Evolutionary conservation across 2,888 invertebrate genomes (phyloP), one percentile per base, ranked within the genome.

Genomic region (Diarsia rubi): DNA sequence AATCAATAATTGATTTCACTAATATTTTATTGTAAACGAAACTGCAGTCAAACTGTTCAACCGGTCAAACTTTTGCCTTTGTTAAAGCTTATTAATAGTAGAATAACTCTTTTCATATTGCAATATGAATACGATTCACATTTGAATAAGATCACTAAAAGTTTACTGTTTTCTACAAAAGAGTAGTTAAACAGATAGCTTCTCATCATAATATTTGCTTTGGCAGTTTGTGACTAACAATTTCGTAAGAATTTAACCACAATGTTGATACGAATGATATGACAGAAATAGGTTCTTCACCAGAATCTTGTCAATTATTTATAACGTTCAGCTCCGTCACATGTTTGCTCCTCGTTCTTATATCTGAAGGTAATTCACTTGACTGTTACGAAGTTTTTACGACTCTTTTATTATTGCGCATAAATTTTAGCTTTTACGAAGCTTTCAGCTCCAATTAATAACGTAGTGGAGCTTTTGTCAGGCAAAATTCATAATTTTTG

Each of bases 361-460:
- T 71, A 69, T 83, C 69, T 80, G 82, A 87, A 89, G 81, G 85
- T 75, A 85, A 86, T 86, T 79, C 62, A 82, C 74, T 85, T 77
- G 73, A 84, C 73, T 81, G 69, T 86, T 81, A 84, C 82, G 70
- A 85, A 87, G 83, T 81, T 87, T 88, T 88, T 88, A 87, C 69
- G 84, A 77, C 69, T 59, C 44, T 86, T 87, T 88, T 89, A 87
- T 82, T 85, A 75, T 81, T 70, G 80, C 76, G 76, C 86, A 88
- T 90, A 88, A 84, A 86, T 84, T 85, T 76, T 69, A 70, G 80
- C 65, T 86, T 88, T 88, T 85, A 86, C 82, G 78, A 77, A 82
- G 79, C 82, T 89, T 88, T 85, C 82, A 79, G 78, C 68, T 88
- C 52, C 73, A 86, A 88, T 88, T 85, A 78, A 75, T 84, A 86